Conservation (phyloP, 2,888 invertebrate species). For the Cistogaster globosa region DNA sequence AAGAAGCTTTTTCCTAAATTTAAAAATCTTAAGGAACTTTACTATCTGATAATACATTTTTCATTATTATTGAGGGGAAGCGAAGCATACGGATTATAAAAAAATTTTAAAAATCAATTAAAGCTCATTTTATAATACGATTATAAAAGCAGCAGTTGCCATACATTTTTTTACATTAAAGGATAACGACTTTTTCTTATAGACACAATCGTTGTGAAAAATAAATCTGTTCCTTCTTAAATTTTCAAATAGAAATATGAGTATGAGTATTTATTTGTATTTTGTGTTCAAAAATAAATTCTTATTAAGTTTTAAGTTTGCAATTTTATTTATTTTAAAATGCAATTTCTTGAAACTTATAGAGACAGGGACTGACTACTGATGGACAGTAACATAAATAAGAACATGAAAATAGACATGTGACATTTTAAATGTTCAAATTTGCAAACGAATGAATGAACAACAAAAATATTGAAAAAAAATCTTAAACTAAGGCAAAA, state of each 20-base stretch:
- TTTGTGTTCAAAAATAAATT: constrained; percentile 25
- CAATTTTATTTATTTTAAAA: constrained; percentile 47
- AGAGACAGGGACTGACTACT: constrained; percentile 66
- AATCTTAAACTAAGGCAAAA: constrained; percentile 12
- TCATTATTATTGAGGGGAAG: too few relatives aligned
- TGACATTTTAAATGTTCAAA: constrained; percentile 70
- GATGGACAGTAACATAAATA: constrained; percentile 71
- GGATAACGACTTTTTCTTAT: constrained; percentile 28
- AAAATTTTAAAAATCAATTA: background rate
- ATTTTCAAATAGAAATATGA: background rate
- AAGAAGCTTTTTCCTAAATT: too few relatives aligned
- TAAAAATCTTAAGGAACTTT: too few relatives aligned
- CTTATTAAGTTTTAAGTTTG: constrained; percentile 45
- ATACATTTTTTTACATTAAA: constrained; percentile 17
- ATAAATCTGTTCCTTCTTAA: constrained; percentile 9
- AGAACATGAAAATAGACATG: constrained; percentile 69
- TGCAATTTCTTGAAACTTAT: constrained; percentile 49
- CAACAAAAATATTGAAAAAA: constrained; percentile 32
- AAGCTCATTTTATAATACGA: background rate
- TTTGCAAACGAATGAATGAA: constrained; percentile 51
- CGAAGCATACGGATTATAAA: background rate
- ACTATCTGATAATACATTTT: too few relatives aligned
- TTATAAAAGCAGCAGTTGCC: background rate
- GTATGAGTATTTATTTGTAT: background rate
- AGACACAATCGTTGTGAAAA: constrained; percentile 4